Evolutionary conservation across 1,140 invertebrate genomes (phyloP), one percentile per base, ranked within the genome.

Genomic region (Saccostrea cuccullata): DNA sequence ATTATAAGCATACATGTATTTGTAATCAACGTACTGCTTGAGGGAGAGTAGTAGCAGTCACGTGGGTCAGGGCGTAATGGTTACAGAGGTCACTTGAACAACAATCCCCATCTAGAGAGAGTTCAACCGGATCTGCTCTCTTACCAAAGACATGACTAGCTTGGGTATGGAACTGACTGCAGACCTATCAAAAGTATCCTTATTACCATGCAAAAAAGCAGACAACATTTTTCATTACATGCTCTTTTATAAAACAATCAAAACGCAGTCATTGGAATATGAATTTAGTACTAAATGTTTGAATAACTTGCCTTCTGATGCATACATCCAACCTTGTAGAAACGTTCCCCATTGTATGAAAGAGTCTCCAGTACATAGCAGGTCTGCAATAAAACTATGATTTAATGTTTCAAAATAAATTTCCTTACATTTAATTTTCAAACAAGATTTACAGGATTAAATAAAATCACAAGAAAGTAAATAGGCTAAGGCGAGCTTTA

Each of bases 71-170:
- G 9, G n/a, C 55, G 5, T 84, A 20, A 40, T 84, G 82, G 26
- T 84, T 84, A 84, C 82, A 84, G 17, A 84, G 82, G 20, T 84
- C 82, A 20, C 82, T 47, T 20, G 82, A 55, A 55, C 82, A 84
- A 84, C 82, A 84, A 8, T 84, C 82, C 0, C 82, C 82, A 55
- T 84, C 55, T 55, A 84, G 55, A 6, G 82, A 84, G 12, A 84
- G 12, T 20, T 84, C 47, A 3, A 84, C 40, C 5, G 47, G 40
- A 56, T 84, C 82, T n/a, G 47, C 82, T 55, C 82, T 84, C 40
- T 84, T 84, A 55, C 82, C 82, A 84, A 84, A 84, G 40, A 84
- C 30, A 55, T 84, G 82, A 84, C 36, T 36, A 56, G 82, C 82
- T 26, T 84, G 82, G 6, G 82, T 17, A 26, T 84, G 82, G 82